A percentile compares a stretch with the other conserved stretches of the same genome.
Conservation (phyloP, 2,113 vertebrate genomes). For the Ranitomeya variabilis region DNA sequence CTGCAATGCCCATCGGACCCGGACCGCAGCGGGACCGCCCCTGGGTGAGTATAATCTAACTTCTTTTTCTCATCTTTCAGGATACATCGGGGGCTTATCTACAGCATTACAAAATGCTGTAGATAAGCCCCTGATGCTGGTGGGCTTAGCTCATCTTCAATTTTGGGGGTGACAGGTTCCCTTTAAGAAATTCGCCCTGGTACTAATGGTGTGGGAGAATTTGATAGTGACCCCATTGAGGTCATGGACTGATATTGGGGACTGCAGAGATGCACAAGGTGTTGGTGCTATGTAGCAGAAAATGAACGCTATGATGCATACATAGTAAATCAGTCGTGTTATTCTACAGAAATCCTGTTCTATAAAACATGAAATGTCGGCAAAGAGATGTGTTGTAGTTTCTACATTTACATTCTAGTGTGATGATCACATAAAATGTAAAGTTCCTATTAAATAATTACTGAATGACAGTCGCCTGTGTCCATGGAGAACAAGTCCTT, state of each 20-base stretch:
- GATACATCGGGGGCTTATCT: too few relatives aligned
- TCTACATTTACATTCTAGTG: constrained; percentile 42
- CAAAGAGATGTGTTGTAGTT: constrained; percentile 29
- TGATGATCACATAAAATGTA: background rate
- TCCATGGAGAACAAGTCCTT: background rate
- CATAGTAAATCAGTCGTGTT: background rate
- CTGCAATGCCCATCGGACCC: too few relatives aligned
- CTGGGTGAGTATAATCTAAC: too few relatives aligned
- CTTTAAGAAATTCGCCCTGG: too few relatives aligned
- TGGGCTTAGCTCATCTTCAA: too few relatives aligned
- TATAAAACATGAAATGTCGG: background rate
- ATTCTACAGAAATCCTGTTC: background rate
- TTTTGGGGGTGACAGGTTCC: too few relatives aligned
- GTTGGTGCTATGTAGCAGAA: background rate
- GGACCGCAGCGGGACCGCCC: too few relatives aligned
- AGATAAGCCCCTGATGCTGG: too few relatives aligned
- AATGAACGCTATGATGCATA: background rate
- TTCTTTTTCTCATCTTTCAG: too few relatives aligned
- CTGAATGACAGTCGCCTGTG: background rate
- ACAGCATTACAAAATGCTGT: too few relatives aligned
- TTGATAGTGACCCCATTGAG: background rate
- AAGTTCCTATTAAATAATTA: constrained; percentile 1
- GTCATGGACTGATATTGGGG: background rate
- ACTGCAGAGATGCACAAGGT: background rate
- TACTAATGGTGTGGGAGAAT: background rate